Evolutionary conservation across 2,888 invertebrate genomes (phyloP).

Genomic region (Axea sp.): DNA sequence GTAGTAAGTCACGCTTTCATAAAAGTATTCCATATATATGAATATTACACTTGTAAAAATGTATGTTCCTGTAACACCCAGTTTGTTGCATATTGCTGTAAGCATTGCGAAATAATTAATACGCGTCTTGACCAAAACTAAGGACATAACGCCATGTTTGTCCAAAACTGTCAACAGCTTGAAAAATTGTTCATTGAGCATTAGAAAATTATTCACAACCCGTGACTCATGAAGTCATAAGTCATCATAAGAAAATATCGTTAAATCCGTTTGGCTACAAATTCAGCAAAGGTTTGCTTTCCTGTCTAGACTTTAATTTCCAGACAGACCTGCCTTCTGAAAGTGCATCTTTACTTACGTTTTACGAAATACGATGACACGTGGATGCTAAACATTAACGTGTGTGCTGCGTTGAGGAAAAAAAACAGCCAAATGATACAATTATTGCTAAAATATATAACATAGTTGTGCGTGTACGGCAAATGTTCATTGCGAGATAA

Average conservation of each 20-base stretch:
- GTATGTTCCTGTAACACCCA: background rate
- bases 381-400: background rate
- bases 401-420: background rate
- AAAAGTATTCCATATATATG: background rate
- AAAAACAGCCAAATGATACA: background rate
- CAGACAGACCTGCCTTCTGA: no score
- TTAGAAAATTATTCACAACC: no score
- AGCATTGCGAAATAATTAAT: background rate
- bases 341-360: slow-evolving; percentile 1
- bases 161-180: no score
- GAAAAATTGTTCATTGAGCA: no score
- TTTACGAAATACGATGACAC: background rate
- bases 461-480: background rate
- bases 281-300: no score
- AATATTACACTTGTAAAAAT: background rate
- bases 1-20: background rate
- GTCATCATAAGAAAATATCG: no score
- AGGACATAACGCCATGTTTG: no score
- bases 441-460: background rate
- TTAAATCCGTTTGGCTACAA: no score
- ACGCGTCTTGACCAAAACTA: no score
- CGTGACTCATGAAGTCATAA: no score
- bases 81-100: background rate
- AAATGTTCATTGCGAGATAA: background rate
- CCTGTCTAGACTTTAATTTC: no score